These are phyloP conservation scores for Cepaea hortensis DNA, from an alignment of 2,888 invertebrate species.

Conservation along the genomic window DNA sequence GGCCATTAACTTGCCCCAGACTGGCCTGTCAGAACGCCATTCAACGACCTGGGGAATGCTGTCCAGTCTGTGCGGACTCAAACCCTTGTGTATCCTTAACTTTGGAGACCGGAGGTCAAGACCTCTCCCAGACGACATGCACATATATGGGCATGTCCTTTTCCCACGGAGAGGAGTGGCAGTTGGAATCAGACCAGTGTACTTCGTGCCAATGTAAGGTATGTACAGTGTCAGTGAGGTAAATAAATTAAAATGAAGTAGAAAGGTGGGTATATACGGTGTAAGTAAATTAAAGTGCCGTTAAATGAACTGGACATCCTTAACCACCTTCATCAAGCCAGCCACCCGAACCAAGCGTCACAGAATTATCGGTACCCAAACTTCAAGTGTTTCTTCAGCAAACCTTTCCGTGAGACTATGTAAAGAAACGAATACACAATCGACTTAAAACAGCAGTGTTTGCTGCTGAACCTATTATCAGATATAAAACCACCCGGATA, in stretches of 20 bases:
- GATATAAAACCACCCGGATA: no score
- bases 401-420: no score
- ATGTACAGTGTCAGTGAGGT: slow-evolving; percentile 18
- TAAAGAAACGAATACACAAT: no score
- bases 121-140: slow-evolving; percentile 59
- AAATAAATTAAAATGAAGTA: neutral
- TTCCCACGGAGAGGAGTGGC: slow-evolving; percentile 62
- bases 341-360: no score
- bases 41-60: slow-evolving; percentile 83
- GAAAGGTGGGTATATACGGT: neutral
- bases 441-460: no score
- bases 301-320: neutral
- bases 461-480: no score
- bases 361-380: neutral
- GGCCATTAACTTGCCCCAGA: slow-evolving; percentile 89
- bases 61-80: slow-evolving; percentile 82
- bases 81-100: slow-evolving; percentile 62
- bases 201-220: slow-evolving; percentile 73
- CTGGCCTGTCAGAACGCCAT: slow-evolving; percentile 82
- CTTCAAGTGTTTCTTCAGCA: no score
- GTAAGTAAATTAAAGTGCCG: neutral
- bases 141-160: slow-evolving; percentile 57
- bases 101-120: slow-evolving; percentile 60
- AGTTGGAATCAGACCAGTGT: slow-evolving; percentile 67
- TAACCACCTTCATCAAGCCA: neutral